A percentile compares a stretch with the other conserved stretches of the same genome.
Evolutionary conservation across 2,797 vertebrate genomes (phyloP).

Genomic region (Pseudochromis fuscus): DNA sequence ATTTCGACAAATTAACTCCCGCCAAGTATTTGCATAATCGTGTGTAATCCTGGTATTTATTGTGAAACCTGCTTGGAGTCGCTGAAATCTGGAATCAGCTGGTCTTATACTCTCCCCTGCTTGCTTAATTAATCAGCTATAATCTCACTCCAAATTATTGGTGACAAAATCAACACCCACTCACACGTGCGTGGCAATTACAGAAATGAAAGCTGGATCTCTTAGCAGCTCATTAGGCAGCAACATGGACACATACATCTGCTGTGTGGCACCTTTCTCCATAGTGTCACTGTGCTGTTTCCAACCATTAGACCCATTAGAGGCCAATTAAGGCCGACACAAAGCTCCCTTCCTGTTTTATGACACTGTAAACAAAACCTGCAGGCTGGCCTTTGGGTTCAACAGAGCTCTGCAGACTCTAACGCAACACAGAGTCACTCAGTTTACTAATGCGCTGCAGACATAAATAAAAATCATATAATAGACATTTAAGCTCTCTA

Average conservation of each 20-base stretch:
- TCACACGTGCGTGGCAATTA: constrained; percentile 45
- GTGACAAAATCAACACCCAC: constrained; percentile 35
- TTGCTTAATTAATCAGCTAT: constrained; percentile 55
- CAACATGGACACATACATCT: constrained; percentile 58
- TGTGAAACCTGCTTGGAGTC: constrained; percentile 29
- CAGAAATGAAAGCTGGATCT: constrained; percentile 41
- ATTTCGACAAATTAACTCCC: constrained; percentile 55
- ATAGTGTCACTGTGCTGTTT: constrained; percentile 61
- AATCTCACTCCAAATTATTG: constrained; percentile 34
- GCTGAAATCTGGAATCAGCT: constrained; percentile 47
- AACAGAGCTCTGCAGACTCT: constrained; percentile 23
- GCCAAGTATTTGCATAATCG: constrained; percentile 42
- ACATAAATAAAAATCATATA: not conserved
- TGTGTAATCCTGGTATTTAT: constrained; percentile 34
- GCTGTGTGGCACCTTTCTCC: constrained; percentile 72
- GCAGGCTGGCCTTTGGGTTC: constrained; percentile 58
- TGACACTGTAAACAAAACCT: constrained; percentile 77
- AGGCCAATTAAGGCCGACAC: constrained; percentile 80
- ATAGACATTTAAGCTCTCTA: not conserved
- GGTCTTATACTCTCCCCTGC: constrained; percentile 22
- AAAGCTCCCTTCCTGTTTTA: constrained; percentile 81
- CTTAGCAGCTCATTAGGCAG: constrained; percentile 68
- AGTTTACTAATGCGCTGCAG: constrained; percentile 27
- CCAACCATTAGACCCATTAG: constrained; percentile 81
- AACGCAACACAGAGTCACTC: constrained; percentile 51